phyloP scores from a whole-genome alignment of 1,140 invertebrate species.

The Sycophila sp. region DNA sequence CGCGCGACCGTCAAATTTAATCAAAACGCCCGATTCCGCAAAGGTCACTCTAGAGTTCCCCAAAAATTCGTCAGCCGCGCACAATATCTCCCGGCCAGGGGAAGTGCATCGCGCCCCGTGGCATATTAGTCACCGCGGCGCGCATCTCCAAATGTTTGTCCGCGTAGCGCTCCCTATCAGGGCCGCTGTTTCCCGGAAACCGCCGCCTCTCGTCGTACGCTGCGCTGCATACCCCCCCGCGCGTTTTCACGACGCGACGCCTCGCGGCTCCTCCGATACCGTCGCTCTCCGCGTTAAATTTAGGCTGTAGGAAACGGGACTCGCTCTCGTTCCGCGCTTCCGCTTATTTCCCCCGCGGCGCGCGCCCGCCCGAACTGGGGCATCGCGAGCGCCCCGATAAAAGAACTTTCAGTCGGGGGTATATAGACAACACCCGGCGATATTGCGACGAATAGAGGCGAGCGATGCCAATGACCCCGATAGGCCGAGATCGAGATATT shows the following conservation, averaged over 20 bases:
- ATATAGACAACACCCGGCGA: neutral
- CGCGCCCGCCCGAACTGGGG: neutral
- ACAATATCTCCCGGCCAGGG: too few relatives aligned
- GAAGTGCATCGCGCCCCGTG: too few relatives aligned
- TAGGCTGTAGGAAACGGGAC: slow-evolving; percentile 8
- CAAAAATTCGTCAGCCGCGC: too few relatives aligned
- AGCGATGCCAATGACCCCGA: slow-evolving; percentile 44
- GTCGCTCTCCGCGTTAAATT: slow-evolving; percentile 15
- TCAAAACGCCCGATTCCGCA: too few relatives aligned
- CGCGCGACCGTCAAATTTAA: too few relatives aligned
- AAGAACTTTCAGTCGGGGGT: slow-evolving; percentile 6
- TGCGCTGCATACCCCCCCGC: too few relatives aligned
- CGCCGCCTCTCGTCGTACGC: neutral
- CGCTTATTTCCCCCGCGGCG: neutral
- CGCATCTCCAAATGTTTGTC: slow-evolving; percentile 1
- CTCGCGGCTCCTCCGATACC: neutral
- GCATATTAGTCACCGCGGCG: too few relatives aligned
- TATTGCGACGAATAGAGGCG: neutral
- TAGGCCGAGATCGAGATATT: neutral
- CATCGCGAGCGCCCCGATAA: slow-evolving; percentile 18
- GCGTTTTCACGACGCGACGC: too few relatives aligned
- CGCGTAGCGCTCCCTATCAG: neutral
- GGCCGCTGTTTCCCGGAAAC: slow-evolving; percentile 1
- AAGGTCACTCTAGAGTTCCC: too few relatives aligned
- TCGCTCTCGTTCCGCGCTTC: neutral